Evolutionary conservation across 2,888 invertebrate genomes (phyloP), one percentile per base, ranked within the genome.

Genomic region (Eupithecia insigniata): DNA sequence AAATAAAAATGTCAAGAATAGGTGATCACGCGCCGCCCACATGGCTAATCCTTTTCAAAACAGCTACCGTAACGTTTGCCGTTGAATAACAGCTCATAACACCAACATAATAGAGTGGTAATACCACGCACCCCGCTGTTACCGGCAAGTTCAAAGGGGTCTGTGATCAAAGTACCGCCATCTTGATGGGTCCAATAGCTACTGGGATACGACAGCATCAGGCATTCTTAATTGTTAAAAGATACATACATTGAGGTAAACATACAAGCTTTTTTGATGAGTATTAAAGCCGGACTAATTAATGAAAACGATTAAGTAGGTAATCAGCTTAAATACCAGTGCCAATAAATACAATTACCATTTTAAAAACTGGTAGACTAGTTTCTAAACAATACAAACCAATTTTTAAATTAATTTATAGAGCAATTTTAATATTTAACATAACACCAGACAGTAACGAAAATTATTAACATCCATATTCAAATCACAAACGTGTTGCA

Each of bases 91-190:
- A 69, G 67, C 46, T 65, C 69, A 51, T 71, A 72, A 39, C 18
- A 46, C 22, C n/a, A 69, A 43, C 36, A 65, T 67, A 60, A 74
- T 67, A 74, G 89, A 90, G 89, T 86, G 87, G 87, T 89, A 89
- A 89, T 89, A 88, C 84, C 86, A 85, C 80, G 85, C 87, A 81
- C 85, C 85, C 87, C 83, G 87, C 84, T 55, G 69, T 62, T 26
- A 55, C 67, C 85, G 92, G 92, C 84, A 81, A 85, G 88, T 89
- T 91, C 88, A 93, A 93, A 92, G 86, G 73, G 69, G 60, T 74
- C 74, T 60, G 67, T 83, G 85, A 88, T 91, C 90, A 92, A 92
- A 90, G 91, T 78, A 83, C 87, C 88, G 90, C 86, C 89, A 85
- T 88, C 90, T 89, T 85, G 85, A 89, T 88, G 86, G 87, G 84